A percentile compares a stretch with the other conserved stretches of the same genome.
Conservation (phyloP, 1,140 invertebrate genomes). For the Spodoptera litura region DNA sequence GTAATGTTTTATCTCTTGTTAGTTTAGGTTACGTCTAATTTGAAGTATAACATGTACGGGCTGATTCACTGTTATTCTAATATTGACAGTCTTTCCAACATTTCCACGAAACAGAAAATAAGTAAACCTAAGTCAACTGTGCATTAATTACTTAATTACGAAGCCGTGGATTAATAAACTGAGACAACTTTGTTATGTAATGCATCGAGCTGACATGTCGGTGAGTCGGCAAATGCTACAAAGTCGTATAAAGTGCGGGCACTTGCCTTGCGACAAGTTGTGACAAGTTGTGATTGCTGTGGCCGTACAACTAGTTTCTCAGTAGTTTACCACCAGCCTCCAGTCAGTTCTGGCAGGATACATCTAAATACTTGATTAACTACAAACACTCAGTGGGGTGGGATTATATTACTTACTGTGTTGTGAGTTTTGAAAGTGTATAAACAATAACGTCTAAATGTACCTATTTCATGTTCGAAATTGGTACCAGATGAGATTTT, state of each 20-base stretch:
- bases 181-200: constrained; percentile 3
- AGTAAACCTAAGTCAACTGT: neutral
- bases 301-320: constrained; percentile 3
- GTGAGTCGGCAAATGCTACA: neutral
- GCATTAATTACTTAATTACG: neutral
- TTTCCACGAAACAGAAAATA: too few species aligned
- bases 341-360: neutral
- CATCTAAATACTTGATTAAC: constrained; percentile 26
- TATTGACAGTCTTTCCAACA: too few species aligned
- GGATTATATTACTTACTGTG: constrained; percentile 1
- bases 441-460: too few species aligned
- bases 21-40: neutral
- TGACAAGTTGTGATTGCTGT: constrained; percentile 14
- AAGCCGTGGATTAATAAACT: neutral
- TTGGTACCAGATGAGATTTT: too few species aligned
- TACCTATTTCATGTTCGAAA: too few species aligned
- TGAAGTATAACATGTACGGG: neutral
- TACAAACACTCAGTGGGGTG: neutral
- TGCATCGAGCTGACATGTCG: neutral
- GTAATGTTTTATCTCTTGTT: constrained; percentile 7
- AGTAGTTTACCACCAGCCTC: constrained; percentile 2
- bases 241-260: neutral
- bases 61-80: neutral
- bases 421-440: neutral
- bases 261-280: neutral